Evolutionary conservation across 2,888 invertebrate species (phyloP), one percentile per base, ranked within the genome.

Genomic region (Drosophila vallismaia): DNA sequence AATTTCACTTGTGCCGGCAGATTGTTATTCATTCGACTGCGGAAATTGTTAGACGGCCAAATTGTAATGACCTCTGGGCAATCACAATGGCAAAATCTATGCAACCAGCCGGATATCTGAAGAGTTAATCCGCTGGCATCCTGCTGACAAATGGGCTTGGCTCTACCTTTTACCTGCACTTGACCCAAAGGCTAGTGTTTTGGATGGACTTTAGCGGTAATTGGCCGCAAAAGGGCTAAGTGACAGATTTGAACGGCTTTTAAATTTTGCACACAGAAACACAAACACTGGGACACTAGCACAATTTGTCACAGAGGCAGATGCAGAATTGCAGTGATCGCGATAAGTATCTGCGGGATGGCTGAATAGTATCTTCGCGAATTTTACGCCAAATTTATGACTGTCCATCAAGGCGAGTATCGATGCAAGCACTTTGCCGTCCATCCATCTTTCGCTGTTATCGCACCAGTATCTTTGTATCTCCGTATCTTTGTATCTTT

Each of bases 401-500:
- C 75, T 75, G 77, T 79, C 75, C 74, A 81, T 79, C 74, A 79
- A 75, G 78, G 74, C 59, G 69, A 76, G 76, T 80, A 87, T 82
- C 85, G 83, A 82, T 84, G 82, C 85, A 76, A 75, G 68, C 86
- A 87, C 83, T 86, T 80, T 69, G 77, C 74, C 78, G 85, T 74
- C 70, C 86, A 89, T 82, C 78, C 79, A 88, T 85, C 79, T 81
- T 77, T 62, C 66, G 84, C 71, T 74, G 74, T 80, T 74, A 75
- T 72, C 71, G 49, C 46, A 55, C 24, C 44, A 55, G 85, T 70
- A 71, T 77, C 72, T 83, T 71, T 67, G 54, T 58, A 51, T 40
- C 49, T 46, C 8, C 28, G 44, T 44, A 55, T 71, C 52, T n/a
- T n/a, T 19, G 19, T 19, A 19, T 19, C 19, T 55, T 60, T 54